Evolutionary conservation across 2,113 vertebrate species (phyloP).

Genomic region (Vulpes vulpes): DNA sequence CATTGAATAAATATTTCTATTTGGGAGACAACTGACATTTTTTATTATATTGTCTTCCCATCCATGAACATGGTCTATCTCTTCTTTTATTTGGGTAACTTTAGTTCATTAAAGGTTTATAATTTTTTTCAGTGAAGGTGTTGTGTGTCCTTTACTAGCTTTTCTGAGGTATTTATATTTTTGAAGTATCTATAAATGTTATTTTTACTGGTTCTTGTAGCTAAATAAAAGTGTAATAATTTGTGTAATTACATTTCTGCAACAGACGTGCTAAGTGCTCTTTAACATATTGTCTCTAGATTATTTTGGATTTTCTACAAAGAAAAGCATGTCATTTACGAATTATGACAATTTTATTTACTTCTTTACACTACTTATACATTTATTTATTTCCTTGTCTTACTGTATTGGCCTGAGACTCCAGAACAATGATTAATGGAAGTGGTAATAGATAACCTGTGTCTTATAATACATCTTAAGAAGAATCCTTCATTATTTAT

Average conservation of each 20-base stretch:
- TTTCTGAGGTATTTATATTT: neutral
- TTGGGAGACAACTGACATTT: neutral
- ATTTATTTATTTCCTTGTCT: neutral
- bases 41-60: neutral
- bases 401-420: neutral
- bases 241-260: neutral
- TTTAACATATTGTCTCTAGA: neutral
- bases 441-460: neutral
- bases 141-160: neutral
- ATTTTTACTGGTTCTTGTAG: neutral
- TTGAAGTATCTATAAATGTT: neutral
- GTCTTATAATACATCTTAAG: neutral
- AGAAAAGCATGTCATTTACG: neutral
- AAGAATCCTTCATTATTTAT: neutral
- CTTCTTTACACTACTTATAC: neutral
- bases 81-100: neutral
- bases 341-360: neutral
- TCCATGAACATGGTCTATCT: neutral
- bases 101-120: neutral
- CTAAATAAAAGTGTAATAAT: neutral
- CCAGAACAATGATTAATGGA: neutral
- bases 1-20: neutral
- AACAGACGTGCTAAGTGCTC: neutral
- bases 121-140: neutral
- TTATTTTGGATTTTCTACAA: slow-evolving; percentile 8